Percentiles rank a stretch among this genome's conserved stretches.
Evolutionary conservation across 2,888 invertebrate species (phyloP).

Genomic region (Coecobrya sp.): DNA sequence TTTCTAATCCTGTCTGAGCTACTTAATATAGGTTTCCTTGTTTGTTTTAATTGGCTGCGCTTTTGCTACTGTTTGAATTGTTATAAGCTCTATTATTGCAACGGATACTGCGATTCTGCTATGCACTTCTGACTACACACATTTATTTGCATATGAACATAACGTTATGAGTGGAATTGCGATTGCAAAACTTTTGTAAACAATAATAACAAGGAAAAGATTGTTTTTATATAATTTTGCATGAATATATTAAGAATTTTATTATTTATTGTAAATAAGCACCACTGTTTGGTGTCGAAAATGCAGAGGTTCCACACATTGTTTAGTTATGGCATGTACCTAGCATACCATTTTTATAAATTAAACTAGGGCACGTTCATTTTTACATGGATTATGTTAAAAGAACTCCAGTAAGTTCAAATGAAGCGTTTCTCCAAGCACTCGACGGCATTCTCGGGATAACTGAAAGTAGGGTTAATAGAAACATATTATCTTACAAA

Average conservation of each 20-base stretch:
- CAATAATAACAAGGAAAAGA: background rate
- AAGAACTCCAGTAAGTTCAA: slow-evolving; percentile 71
- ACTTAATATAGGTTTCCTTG: slow-evolving; percentile 7
- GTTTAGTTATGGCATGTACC: no score
- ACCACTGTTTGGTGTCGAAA: no score
- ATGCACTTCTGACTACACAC: background rate
- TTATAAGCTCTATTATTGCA: background rate
- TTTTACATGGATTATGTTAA: slow-evolving; percentile 1
- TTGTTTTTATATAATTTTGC: background rate
- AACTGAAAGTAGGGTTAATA: slow-evolving; percentile 49
- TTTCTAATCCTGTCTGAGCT: background rate
- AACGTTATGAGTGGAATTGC: background rate
- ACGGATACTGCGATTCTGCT: background rate
- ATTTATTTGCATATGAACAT: background rate
- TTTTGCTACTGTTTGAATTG: background rate
- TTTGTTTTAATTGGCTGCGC: slow-evolving; percentile 5
- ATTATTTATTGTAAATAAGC: no score
- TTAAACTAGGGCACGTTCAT: background rate
- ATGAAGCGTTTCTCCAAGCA: slow-evolving; percentile 72
- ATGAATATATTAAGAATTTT: no score
- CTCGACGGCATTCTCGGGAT: slow-evolving; percentile 76
- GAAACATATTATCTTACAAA: no score
- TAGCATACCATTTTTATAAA: background rate
- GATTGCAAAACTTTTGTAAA: background rate
- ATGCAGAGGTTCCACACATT: no score